These are phyloP conservation scores for Scyliorhinus canicula DNA, from an alignment of 2,797 vertebrate genomes.

Conservation along the genomic window DNA sequence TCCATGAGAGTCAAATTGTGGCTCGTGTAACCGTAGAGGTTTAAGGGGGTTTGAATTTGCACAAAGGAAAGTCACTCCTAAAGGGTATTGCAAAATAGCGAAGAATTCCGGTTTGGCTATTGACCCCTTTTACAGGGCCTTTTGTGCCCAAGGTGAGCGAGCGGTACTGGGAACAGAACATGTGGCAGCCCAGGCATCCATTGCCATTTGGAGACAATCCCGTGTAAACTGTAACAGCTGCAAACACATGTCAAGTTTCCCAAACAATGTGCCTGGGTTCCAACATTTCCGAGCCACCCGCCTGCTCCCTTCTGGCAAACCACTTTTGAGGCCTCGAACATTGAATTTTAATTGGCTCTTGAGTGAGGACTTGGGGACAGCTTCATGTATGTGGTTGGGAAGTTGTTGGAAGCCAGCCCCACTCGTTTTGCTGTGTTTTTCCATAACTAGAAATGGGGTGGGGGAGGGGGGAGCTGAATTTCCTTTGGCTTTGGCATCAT, in stretches of 20 bases:
- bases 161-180: neutral
- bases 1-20: neutral
- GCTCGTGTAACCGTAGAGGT: neutral
- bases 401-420: neutral
- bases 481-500: neutral
- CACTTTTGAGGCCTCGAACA: neutral
- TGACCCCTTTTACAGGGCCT: neutral
- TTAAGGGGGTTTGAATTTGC: neutral
- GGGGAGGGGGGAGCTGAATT: neutral
- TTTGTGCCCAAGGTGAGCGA: neutral
- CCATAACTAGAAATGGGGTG: no score
- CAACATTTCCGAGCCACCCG: neutral
- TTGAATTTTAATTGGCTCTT: neutral
- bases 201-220: neutral
- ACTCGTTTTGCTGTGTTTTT: neutral
- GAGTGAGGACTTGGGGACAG: neutral
- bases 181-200: neutral
- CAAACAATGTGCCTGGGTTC: neutral
- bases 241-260: neutral
- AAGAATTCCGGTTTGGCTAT: neutral
- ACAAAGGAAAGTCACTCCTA: neutral
- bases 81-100: neutral
- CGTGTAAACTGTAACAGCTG: neutral
- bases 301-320: neutral
- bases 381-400: neutral